Evolutionary conservation across 2,113 vertebrate species (phyloP), one percentile per base, ranked within the genome.

Genomic region (Engystomops pustulosus): DNA sequence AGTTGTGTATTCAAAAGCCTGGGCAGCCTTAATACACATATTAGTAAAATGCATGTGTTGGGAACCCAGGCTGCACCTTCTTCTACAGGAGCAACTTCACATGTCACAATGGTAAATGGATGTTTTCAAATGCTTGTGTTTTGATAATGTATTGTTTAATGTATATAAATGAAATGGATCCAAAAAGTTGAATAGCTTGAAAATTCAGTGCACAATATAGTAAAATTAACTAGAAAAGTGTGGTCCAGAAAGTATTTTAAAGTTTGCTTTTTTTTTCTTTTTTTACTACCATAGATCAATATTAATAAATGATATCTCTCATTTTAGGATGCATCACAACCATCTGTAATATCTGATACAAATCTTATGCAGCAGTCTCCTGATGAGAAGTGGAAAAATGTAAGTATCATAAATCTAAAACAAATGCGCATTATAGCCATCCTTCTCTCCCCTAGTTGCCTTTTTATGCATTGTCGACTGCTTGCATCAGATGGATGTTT

Each of bases 21-120:
- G 68, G 98, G 98, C 65, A 99, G 98, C 87, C 92, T 99, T 41
- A 99, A 99, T 79, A 98, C 98, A 41, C 98, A 99, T 87, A 99
- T 99, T 90, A 99, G 97, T 93, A 99, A 98, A 92, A 99, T 99
- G 98, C 98, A 99, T 87, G 95, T 98, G 90, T 89, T 91, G 23
- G 90, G 90, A 27, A 87, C 92, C 3, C 91, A 93, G 65, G 91
- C 87, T 58, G 75, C 92, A 53, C 45, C 89, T 0, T 80, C 85
- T 11, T 71, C 92, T 47, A 83, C 90, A 4, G 1, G 89, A 4
- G 92, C 98, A 79, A 92, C 94, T 3, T 91, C 96, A 1, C 92
- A 94, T 0, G 91, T 92, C 84, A 86, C 95, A 62, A 88, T 87
- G 88, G 98, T 98, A 91, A 95, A 91, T 71, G 20, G 7, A 45